phyloP scores from a whole-genome alignment of 2,888 invertebrate species.

The Scaptomyza polygonia region DNA sequence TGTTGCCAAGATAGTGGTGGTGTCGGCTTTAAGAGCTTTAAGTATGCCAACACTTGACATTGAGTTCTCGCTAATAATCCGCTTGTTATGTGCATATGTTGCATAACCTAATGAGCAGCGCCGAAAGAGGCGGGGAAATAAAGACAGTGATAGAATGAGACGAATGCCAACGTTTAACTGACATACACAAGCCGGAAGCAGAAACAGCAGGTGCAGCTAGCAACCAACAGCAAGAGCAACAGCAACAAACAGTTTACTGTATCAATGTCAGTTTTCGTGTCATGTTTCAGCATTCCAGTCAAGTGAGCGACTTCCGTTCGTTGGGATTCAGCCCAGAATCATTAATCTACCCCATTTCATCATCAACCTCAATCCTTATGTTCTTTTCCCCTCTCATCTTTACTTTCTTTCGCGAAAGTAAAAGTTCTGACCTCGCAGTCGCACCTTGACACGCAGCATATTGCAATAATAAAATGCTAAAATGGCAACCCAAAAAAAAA shows the following conservation, averaged over 20 bases:
- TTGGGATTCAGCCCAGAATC: slow-evolving; percentile 30
- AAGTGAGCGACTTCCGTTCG: slow-evolving; percentile 58
- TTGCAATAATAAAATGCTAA: slow-evolving; percentile 55
- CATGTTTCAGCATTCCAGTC: slow-evolving; percentile 61
- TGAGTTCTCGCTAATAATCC: slow-evolving; percentile 65
- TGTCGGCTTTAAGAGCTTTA: slow-evolving; percentile 45
- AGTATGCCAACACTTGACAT: slow-evolving; percentile 61
- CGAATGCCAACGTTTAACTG: slow-evolving; percentile 61
- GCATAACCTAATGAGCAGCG: slow-evolving; percentile 72
- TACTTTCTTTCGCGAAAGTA: slow-evolving; percentile 3
- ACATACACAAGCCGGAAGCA: slow-evolving; percentile 50
- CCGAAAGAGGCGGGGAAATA: background rate
- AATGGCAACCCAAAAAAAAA: slow-evolving; percentile 40
- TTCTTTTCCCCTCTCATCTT: background rate
- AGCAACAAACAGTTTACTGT: slow-evolving; percentile 38
- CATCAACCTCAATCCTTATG: background rate
- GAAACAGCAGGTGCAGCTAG: slow-evolving; percentile 36
- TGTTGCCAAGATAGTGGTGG: slow-evolving; percentile 9
- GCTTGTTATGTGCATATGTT: slow-evolving; percentile 46
- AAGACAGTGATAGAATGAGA: slow-evolving; percentile 12
- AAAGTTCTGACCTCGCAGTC: slow-evolving; percentile 67
- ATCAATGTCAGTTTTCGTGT: slow-evolving; percentile 53
- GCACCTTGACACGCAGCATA: slow-evolving; percentile 65
- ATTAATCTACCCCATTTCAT: slow-evolving; percentile 11
- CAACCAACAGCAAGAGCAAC: slow-evolving; percentile 14